Evolutionary conservation across 2,888 invertebrate genomes (phyloP).

Genomic region (Drosophila falleni): DNA sequence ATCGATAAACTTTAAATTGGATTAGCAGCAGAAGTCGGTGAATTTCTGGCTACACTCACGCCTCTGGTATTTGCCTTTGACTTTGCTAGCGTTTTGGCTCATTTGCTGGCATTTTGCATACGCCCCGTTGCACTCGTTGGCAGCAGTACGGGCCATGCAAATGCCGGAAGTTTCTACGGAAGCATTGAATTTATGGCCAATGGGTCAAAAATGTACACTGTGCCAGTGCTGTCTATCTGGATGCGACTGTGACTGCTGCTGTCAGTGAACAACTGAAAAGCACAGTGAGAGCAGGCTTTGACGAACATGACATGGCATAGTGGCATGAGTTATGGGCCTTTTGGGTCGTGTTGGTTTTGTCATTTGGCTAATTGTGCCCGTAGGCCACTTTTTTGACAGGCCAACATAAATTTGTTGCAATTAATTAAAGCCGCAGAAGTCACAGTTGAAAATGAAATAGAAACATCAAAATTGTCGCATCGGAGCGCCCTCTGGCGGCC

Average conservation of each 20-base stretch:
- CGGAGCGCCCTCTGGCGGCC: conserved; percentile 45
- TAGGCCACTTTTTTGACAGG: conserved; percentile 65
- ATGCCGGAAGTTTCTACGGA: conserved; percentile 46
- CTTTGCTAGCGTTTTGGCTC: conserved; percentile 39
- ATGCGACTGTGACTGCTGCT: conserved; percentile 19
- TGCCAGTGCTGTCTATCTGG: conserved; percentile 4
- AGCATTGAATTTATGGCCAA: conserved; percentile 41
- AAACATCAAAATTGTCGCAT: conserved; percentile 56
- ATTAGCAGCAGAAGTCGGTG: conserved; percentile 6
- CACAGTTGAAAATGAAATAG: conserved; percentile 47
- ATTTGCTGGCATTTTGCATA: conserved; percentile 50
- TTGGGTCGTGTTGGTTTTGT: conserved; percentile 66
- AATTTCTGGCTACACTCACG: not conserved
- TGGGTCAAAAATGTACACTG: conserved; percentile 31
- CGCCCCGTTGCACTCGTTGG: conserved; percentile 43
- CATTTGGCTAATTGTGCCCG: conserved; percentile 79
- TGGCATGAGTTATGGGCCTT: conserved; percentile 64
- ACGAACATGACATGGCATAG: conserved; percentile 42
- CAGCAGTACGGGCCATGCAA: conserved; percentile 29
- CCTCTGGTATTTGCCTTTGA: conserved; percentile 16
- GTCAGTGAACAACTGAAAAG: conserved; percentile 37
- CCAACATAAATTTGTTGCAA: conserved; percentile 75
- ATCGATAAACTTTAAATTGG: conserved; percentile 30
- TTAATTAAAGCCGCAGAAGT: conserved; percentile 69
- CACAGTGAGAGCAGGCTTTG: conserved; percentile 29